A percentile compares a stretch with the other conserved stretches of the same genome.
phyloP scores from a whole-genome alignment of 2,888 invertebrate species.

The Agrotis clavis region DNA sequence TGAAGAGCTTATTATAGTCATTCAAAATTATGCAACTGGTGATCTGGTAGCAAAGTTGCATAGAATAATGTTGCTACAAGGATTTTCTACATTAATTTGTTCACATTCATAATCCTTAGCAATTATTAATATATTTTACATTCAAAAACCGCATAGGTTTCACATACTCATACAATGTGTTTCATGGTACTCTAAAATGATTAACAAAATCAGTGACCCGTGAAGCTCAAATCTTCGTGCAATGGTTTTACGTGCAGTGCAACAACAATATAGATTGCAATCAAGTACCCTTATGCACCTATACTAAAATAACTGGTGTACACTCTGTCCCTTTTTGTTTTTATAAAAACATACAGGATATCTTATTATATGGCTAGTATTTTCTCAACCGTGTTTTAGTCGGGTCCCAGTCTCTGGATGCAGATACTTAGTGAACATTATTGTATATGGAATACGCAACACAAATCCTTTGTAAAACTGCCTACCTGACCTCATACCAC shows the following conservation, averaged over 20 bases:
- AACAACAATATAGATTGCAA: constrained; percentile 6
- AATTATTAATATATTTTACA: not conserved
- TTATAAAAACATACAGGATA: too few species aligned
- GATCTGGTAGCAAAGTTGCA: too few species aligned
- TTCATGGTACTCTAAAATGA: constrained; percentile 10
- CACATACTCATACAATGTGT: not conserved
- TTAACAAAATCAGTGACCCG: constrained; percentile 43
- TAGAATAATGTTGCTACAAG: too few species aligned
- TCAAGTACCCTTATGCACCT: not conserved
- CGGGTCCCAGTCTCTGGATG: not conserved
- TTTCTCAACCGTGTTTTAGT: not conserved
- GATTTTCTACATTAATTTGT: too few species aligned
- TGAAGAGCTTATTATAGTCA: too few species aligned
- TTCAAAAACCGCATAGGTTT: not conserved
- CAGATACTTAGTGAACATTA: too few species aligned
- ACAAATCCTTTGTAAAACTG: not conserved
- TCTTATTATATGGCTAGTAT: not conserved
- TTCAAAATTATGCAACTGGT: too few species aligned
- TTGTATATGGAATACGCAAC: too few species aligned
- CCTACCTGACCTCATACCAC: too few species aligned
- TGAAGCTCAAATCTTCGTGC: constrained; percentile 27
- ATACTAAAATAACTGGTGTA: not conserved
- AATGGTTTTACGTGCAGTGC: constrained; percentile 1
- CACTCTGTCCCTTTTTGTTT: not conserved
- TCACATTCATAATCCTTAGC: too few species aligned